These are phyloP conservation scores for Muntiacus muntjak DNA, from an alignment of 2,113 vertebrate genomes.

Conservation along the genomic window DNA sequence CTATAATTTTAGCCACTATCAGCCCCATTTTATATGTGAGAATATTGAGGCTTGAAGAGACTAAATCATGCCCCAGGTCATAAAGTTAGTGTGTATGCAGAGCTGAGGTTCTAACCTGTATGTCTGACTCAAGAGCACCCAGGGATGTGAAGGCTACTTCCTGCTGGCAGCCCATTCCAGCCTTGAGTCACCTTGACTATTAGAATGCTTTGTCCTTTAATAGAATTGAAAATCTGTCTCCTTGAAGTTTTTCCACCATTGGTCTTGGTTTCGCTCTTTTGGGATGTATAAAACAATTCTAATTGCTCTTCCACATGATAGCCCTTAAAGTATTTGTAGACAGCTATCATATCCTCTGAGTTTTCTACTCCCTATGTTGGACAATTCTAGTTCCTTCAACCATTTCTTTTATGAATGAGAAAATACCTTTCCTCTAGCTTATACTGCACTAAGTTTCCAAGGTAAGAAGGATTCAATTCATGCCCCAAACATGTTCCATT, in stretches of 20 bases:
- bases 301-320: constrained; percentile 49
- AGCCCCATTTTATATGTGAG: background rate
- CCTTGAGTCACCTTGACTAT: background rate
- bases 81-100: background rate
- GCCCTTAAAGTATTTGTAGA: constrained; percentile 52
- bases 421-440: constrained; percentile 18
- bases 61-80: background rate
- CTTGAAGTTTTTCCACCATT: constrained; percentile 14
- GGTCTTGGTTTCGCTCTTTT: constrained; percentile 17
- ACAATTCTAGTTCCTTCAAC: constrained; percentile 24
- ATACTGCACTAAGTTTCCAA: background rate
- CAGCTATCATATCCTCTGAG: background rate
- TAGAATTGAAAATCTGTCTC: constrained; percentile 38
- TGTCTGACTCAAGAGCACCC: background rate
- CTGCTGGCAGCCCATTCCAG: background rate
- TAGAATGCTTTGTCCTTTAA: constrained; percentile 29
- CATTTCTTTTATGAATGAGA: constrained; percentile 37
- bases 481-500: background rate
- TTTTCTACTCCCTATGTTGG: constrained; percentile 27
- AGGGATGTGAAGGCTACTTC: background rate
- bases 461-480: constrained; percentile 13
- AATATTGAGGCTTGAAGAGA: background rate
- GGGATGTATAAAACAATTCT: constrained; percentile 29
- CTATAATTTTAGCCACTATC: background rate
- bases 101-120: background rate